Percentiles rank a stretch among this genome's conserved stretches.
These are phyloP conservation scores for Mesaphorura yosii DNA, from an alignment of 1,140 invertebrate species.

Conservation along the genomic window DNA sequence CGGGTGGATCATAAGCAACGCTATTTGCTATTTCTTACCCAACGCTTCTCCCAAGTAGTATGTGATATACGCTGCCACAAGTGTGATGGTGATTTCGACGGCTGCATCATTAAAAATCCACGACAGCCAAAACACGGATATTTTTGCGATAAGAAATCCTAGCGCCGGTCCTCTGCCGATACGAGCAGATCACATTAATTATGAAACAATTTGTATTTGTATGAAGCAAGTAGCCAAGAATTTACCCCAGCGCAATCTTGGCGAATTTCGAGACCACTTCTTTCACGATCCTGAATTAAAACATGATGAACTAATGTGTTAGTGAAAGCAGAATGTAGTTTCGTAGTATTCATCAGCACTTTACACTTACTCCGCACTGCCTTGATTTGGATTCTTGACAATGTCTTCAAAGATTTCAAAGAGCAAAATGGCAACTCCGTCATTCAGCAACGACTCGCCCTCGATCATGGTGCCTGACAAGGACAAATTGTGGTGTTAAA, in stretches of 20 bases:
- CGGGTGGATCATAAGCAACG: background rate
- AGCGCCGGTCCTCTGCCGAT: conserved; percentile 36
- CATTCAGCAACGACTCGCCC: conserved; percentile 42
- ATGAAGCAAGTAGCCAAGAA: too few species aligned
- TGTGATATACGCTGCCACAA: conserved; percentile 39
- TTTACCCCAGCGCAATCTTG: conserved; percentile 35
- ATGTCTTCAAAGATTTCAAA: conserved; percentile 33
- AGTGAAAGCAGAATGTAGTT: too few species aligned
- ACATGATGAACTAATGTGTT: background rate
- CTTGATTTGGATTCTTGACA: background rate
- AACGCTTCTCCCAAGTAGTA: conserved; percentile 37
- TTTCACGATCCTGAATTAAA: background rate
- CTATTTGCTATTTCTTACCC: conserved; percentile 11
- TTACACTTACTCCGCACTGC: too few species aligned
- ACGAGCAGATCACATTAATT: too few species aligned
- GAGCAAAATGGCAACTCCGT: conserved; percentile 41
- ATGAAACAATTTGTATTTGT: too few species aligned
- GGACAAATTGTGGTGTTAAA: background rate
- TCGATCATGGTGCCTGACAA: conserved; percentile 36
- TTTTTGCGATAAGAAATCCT: conserved; percentile 37
- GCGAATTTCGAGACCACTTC: conserved; percentile 12
- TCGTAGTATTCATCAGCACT: too few species aligned
- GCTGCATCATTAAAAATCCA: conserved; percentile 37
- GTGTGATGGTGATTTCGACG: conserved; percentile 39
- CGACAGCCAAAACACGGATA: conserved; percentile 35